phyloP scores from a whole-genome alignment of 2,113 vertebrate genomes.

The Takifugu flavidus region DNA sequence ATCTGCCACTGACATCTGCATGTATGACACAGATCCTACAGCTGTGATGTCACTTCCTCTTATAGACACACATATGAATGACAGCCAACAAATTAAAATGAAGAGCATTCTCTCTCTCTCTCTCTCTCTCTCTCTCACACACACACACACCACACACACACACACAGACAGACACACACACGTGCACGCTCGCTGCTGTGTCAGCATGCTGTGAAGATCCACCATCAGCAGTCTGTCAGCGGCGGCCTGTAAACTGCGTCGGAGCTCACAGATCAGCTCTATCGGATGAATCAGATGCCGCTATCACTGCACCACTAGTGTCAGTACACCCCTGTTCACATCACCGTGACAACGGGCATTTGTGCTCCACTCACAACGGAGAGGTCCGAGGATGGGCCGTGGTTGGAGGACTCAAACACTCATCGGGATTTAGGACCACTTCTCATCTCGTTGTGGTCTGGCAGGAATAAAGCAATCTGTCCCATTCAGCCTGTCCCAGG shows the following conservation, averaged over 20 bases:
- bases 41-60: conserved; percentile 16
- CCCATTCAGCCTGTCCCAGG: too few species aligned
- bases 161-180: conserved; percentile 6
- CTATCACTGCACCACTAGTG: too few species aligned
- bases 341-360: too few species aligned
- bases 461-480: too few species aligned
- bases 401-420: too few species aligned
- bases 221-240: conserved; percentile 48
- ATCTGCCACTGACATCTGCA: neutral
- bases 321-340: too few species aligned
- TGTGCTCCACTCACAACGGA: too few species aligned
- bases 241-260: conserved; percentile 21
- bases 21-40: neutral
- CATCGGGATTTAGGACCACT: too few species aligned
- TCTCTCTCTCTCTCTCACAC: neutral
- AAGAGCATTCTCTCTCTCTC: too few species aligned
- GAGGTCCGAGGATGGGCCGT: too few species aligned
- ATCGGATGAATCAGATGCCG: conserved; percentile 7
- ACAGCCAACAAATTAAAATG: neutral
- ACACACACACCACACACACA: conserved; percentile 2
- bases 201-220: conserved; percentile 32
- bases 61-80: too few species aligned
- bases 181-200: conserved; percentile 24
- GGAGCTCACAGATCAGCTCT: conserved; percentile 35
- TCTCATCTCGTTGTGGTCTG: too few species aligned